A percentile compares a stretch with the other conserved stretches of the same genome.
phyloP scores from a whole-genome alignment of 1,140 invertebrate genomes.

The Acromyrmex echinatior region DNA sequence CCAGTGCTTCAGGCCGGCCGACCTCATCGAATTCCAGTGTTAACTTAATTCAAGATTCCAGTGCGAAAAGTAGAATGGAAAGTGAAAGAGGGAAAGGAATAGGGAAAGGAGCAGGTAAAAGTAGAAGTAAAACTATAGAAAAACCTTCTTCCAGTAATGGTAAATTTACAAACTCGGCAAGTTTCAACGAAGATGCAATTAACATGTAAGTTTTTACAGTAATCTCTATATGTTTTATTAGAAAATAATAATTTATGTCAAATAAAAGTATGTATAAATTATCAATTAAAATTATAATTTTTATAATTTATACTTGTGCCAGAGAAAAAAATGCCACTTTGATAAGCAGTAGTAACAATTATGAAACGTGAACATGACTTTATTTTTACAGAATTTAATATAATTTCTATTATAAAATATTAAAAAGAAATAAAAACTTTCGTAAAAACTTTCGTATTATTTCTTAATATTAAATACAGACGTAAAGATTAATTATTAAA shows the following conservation, averaged over 20 bases:
- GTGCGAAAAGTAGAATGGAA: slow-evolving; percentile 73
- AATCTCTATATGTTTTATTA: not conserved
- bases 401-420: not conserved
- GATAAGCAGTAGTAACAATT: not conserved
- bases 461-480: not conserved
- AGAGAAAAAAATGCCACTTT: not conserved
- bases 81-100: slow-evolving; percentile 45
- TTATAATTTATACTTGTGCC: not conserved
- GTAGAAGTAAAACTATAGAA: not conserved
- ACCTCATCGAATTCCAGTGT: slow-evolving; percentile 67
- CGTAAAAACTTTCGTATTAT: not conserved
- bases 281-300: not conserved
- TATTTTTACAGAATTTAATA: not conserved
- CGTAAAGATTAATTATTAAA: not conserved
- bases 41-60: slow-evolving; percentile 57
- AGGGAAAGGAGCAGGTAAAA: slow-evolving; percentile 1
- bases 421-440: not conserved
- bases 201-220: slow-evolving; percentile 2
- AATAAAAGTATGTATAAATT: slow-evolving; percentile 1
- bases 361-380: not conserved
- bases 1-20: slow-evolving; percentile 64
- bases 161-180: not conserved
- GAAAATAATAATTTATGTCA: not conserved
- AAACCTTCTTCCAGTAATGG: slow-evolving; percentile 1
- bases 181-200: slow-evolving; percentile 1